phyloP scores from a whole-genome alignment of 2,113 vertebrate genomes.

The Cryptotis parvus region DNA sequence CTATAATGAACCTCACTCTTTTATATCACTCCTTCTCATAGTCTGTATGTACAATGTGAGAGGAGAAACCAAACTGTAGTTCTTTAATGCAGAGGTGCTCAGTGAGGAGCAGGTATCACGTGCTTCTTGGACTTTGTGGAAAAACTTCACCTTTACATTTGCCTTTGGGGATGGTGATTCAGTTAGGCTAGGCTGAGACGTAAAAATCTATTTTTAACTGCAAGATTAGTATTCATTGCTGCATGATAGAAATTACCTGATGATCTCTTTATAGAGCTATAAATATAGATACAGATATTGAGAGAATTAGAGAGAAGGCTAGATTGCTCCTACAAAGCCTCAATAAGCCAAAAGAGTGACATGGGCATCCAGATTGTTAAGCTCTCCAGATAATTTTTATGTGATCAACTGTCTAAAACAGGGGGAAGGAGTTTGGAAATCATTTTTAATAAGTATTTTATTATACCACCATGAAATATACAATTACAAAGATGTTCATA shows the following conservation, averaged over 20 bases:
- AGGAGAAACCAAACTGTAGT: constrained; percentile 1
- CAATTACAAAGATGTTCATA: too few species aligned
- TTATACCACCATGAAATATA: too few species aligned
- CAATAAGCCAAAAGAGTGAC: background rate
- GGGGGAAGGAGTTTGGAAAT: background rate
- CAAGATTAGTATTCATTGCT: background rate
- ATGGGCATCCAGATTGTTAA: background rate
- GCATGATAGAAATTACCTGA: background rate
- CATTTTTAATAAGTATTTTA: too few species aligned
- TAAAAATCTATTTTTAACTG: background rate
- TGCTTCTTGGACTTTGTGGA: background rate
- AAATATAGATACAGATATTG: too few species aligned
- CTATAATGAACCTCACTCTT: background rate
- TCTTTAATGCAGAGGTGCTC: background rate
- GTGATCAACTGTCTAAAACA: background rate
- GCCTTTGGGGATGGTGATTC: background rate
- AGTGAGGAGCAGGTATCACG: background rate
- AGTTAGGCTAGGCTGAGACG: background rate
- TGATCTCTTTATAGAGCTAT: background rate
- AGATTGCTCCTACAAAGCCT: background rate
- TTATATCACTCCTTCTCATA: background rate
- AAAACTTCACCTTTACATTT: background rate
- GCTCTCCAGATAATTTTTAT: background rate
- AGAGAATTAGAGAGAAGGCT: too few species aligned
- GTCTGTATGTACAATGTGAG: background rate